Evolutionary conservation across 2,888 invertebrate species (phyloP).

Genomic region (Yponomeuta cagnagella): DNA sequence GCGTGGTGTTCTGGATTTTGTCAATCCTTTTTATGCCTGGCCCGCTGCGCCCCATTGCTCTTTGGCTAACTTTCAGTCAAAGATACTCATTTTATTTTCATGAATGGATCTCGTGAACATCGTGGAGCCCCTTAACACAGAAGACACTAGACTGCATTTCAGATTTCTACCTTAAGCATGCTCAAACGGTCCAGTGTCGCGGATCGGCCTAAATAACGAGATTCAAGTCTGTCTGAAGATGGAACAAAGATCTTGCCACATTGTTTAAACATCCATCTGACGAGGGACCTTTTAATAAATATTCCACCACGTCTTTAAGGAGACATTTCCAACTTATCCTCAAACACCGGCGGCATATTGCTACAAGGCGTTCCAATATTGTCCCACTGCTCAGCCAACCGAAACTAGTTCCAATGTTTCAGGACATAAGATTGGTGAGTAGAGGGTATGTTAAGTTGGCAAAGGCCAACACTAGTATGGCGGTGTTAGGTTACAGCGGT

Average conservation of each 20-base stretch:
- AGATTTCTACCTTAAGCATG: no score
- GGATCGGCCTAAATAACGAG: no score
- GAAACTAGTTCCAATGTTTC: neutral
- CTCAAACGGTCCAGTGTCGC: no score
- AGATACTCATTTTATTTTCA: no score
- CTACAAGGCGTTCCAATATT: neutral
- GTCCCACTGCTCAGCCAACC: neutral
- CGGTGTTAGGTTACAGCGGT: conserved; percentile 1
- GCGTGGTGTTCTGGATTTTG: no score
- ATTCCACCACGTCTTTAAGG: neutral
- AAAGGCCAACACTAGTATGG: neutral
- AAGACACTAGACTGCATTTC: no score
- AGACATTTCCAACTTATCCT: conserved; percentile 3
- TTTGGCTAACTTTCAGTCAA: no score
- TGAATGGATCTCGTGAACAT: no score
- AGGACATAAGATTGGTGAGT: neutral
- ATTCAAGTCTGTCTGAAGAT: no score
- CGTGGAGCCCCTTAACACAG: no score
- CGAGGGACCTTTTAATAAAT: neutral
- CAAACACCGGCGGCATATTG: conserved; percentile 2
- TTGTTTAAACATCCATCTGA: neutral
- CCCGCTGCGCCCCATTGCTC: no score
- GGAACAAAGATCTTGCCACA: neutral
- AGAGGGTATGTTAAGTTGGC: neutral
- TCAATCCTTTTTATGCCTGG: no score